These are phyloP conservation scores for Temnothorax rugatulus DNA, from an alignment of 2,888 invertebrate species.

Conservation along the genomic window DNA sequence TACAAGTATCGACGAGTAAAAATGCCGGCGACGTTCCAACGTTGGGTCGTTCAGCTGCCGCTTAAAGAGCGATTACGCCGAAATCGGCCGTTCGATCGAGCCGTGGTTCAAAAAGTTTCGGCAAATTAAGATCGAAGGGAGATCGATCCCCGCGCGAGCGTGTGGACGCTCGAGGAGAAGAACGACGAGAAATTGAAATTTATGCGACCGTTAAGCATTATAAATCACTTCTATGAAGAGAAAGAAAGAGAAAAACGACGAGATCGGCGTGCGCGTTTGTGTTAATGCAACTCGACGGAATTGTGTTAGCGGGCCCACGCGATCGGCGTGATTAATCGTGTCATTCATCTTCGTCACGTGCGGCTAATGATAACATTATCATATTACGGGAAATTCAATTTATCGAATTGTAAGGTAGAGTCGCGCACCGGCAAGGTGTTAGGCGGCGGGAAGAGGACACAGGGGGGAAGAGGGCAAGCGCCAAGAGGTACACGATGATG, in stretches of 20 bases:
- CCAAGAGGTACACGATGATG: constrained; percentile 60
- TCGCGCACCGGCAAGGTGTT: constrained; percentile 51
- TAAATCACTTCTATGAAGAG: constrained; percentile 66
- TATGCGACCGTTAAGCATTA: constrained; percentile 60
- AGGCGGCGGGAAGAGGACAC: not conserved
- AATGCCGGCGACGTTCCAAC: constrained; percentile 24
- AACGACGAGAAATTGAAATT: constrained; percentile 53
- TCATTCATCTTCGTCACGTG: constrained; percentile 71
- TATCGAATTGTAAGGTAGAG: constrained; percentile 63
- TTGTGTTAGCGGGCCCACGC: constrained; percentile 65
- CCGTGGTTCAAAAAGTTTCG: constrained; percentile 51
- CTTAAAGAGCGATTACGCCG: constrained; percentile 51
- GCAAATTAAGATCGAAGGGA: constrained; percentile 25
- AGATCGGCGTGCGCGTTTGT: constrained; percentile 60
- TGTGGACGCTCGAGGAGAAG: constrained; percentile 11
- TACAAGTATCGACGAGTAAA: constrained; percentile 40
- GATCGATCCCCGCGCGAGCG: constrained; percentile 29
- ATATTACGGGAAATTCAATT: constrained; percentile 74
- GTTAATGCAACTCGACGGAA: constrained; percentile 67
- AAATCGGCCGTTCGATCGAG: constrained; percentile 54
- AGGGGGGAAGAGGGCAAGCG: not conserved
- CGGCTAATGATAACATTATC: constrained; percentile 73
- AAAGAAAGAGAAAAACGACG: constrained; percentile 55
- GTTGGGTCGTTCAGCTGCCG: not conserved
- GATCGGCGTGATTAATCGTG: constrained; percentile 72